phyloP scores from a whole-genome alignment of 2,797 vertebrate genomes.

The Phrynocephalus guinanensis region DNA sequence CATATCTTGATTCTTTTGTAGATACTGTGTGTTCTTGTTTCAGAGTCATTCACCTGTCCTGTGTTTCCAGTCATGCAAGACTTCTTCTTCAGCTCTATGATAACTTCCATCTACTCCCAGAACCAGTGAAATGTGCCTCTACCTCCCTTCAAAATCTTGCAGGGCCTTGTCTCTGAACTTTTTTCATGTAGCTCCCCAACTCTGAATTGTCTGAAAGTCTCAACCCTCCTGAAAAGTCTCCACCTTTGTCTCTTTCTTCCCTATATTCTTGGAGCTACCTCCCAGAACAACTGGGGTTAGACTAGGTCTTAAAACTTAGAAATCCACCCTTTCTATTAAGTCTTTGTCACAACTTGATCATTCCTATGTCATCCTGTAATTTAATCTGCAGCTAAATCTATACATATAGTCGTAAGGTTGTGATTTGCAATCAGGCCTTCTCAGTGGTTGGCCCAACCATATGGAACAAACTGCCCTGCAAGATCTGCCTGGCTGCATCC shows the following conservation, averaged over 20 bases:
- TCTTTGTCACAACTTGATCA: background rate
- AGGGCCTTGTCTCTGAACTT: background rate
- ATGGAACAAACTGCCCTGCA: too few relatives aligned
- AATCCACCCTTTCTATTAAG: background rate
- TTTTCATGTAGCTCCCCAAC: background rate
- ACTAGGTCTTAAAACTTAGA: background rate
- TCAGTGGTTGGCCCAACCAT: too few relatives aligned
- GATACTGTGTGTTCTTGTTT: background rate
- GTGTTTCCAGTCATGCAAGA: background rate
- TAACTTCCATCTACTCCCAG: background rate
- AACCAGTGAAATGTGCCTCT: background rate
- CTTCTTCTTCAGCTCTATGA: background rate
- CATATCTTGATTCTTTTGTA: background rate
- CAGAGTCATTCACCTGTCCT: background rate
- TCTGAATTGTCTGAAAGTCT: background rate
- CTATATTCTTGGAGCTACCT: background rate
- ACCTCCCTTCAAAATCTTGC: background rate
- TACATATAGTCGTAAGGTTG: too few relatives aligned
- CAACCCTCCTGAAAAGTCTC: too few relatives aligned
- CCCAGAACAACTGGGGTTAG: background rate
- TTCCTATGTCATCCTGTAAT: background rate
- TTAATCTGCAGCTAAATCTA: background rate
- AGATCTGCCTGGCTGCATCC: too few relatives aligned
- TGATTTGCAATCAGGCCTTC: too few relatives aligned
- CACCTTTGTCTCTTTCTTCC: background rate